phyloP scores from a whole-genome alignment of 2,888 invertebrate genomes.

The Malthinus seriepunctatus region DNA sequence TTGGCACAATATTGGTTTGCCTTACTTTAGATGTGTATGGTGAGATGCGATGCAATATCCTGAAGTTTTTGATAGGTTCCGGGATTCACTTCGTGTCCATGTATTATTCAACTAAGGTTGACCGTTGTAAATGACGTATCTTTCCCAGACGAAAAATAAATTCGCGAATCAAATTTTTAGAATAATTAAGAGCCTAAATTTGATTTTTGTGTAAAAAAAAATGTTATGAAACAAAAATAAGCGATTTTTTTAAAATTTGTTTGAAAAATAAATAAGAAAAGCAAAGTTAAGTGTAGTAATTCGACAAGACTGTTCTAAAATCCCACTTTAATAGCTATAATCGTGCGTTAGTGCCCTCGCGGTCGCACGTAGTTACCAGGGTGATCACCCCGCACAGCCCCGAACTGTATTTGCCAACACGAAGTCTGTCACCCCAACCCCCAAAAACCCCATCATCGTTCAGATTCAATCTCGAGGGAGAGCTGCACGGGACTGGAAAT shows the following conservation, averaged over 20 bases:
- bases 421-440: conserved; percentile 37
- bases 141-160: conserved; percentile 18
- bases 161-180: conserved; percentile 4
- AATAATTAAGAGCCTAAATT: no score
- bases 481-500: conserved; percentile 40
- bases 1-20: conserved; percentile 9
- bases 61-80: conserved; percentile 27
- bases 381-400: conserved; percentile 46
- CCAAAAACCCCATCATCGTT: conserved; percentile 37
- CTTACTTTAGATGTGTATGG: conserved; percentile 27
- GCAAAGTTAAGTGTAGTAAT: conserved; percentile 42
- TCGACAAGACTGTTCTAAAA: conserved; percentile 46
- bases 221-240: no score
- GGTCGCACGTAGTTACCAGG: conserved; percentile 49
- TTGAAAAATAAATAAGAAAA: conserved; percentile 27
- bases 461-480: conserved; percentile 44
- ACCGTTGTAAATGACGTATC: conserved; percentile 21
- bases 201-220: no score
- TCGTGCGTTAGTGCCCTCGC: conserved; percentile 50
- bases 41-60: conserved; percentile 32
- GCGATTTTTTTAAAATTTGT: neutral
- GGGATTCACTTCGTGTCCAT: conserved; percentile 31
- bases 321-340: conserved; percentile 53
- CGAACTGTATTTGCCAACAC: conserved; percentile 46
- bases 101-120: conserved; percentile 35